Base-by-base conservation (phyloP, 2,797 vertebrate genomes). In the Periophthalmus magnuspinnatus region DNA sequence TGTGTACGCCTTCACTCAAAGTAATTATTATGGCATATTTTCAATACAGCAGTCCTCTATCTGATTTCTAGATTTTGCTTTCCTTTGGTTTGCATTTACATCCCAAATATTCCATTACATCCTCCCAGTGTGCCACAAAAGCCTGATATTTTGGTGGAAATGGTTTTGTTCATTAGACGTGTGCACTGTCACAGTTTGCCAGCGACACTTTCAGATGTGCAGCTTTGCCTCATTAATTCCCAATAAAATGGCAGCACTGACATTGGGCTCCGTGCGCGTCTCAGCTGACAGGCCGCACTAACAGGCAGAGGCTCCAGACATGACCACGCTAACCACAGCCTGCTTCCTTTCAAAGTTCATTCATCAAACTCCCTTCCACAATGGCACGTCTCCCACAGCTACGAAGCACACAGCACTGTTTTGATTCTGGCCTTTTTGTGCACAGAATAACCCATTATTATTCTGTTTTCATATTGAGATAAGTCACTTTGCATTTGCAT, bases 291-390 rank as follows among this genome's bases (percentile, higher is more conserved):
- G 87, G 81, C 88, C 77, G 77, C 86, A 78, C 88, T 89, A 88
- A 90, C 88, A 89, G 88, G 87, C 89, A 78, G 80, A 70, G 87
- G 86, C 85, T 90, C 87, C 86, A 90, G 84, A 91, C 89, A 87
- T 73, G 78, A 86, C 88, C 89, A 79, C 79, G 66, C 65, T 78
- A 86, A 87, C 89, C 89, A 81, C 87, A 86, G 85, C 81, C 82
- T 69, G 82, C 84, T 83, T 80, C 79, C 80, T 81, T 79, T 84
- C 81, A 67, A 70, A 77, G 77, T 84, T 79, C 75, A 81, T 88
- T 86, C 88, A 77, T 90, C 89, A 85, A 77, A 65, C 73, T 63
- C 73, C 75, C 76, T 76, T 71, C 79, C 22, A 22, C 63, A 58
- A 77, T 54, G 66, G 22, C 78, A 68, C 75, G 28, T 75, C 69